Evolutionary conservation across 2,113 vertebrate genomes (phyloP).

Genomic region (Puma concolor): DNA sequence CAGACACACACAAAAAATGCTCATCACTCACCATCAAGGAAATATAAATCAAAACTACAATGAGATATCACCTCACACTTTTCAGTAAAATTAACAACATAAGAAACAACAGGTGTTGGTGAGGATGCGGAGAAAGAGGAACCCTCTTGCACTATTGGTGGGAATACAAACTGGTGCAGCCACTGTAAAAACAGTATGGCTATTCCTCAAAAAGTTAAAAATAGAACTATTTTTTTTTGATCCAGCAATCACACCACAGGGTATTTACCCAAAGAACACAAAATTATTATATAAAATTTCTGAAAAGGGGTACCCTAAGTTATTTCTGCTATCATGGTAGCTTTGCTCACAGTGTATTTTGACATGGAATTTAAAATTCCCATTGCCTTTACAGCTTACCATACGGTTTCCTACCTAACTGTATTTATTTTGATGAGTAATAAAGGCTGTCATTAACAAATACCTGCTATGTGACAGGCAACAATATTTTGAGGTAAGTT

Average conservation of each 20-base stretch:
- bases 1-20: background rate
- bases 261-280: background rate
- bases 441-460: slow-evolving; percentile 13
- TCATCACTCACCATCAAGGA: background rate
- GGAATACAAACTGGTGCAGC: background rate
- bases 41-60: background rate
- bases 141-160: background rate
- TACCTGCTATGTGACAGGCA: background rate
- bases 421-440: slow-evolving; percentile 23
- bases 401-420: background rate
- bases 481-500: background rate
- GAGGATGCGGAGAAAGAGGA: background rate
- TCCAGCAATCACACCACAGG: background rate
- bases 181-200: background rate
- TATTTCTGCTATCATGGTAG: background rate
- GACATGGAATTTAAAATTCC: background rate
- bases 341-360: slow-evolving; percentile 45
- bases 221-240: background rate
- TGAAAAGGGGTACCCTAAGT: background rate
- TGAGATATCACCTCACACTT: background rate
- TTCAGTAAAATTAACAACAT: background rate
- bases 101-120: background rate
- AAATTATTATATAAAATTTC: background rate
- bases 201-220: background rate
- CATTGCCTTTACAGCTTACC: slow-evolving; percentile 3